phyloP scores from a whole-genome alignment of 2,888 invertebrate species.

The Zhengitettix transpicula region DNA sequence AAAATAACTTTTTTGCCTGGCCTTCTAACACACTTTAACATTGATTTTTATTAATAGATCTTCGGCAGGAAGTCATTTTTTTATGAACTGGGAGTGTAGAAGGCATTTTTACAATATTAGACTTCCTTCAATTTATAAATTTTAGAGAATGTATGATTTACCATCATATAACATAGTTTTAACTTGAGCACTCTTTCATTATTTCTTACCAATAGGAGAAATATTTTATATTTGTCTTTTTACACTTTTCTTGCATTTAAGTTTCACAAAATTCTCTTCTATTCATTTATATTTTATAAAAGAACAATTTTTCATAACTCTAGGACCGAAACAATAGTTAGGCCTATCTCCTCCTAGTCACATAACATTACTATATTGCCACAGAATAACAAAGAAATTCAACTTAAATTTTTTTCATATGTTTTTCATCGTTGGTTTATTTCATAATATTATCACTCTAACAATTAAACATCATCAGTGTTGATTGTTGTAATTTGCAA shows the following conservation, averaged over 20 bases:
- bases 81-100: neutral
- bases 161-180: neutral
- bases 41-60: constrained; percentile 1
- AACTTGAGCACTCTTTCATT: constrained; percentile 5
- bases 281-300: constrained; percentile 1
- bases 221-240: neutral
- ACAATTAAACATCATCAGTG: constrained; percentile 7
- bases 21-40: constrained; percentile 12
- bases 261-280: constrained; percentile 4
- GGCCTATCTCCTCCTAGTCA: constrained; percentile 8
- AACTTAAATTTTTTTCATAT: constrained; percentile 1
- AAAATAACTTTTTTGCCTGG: constrained; percentile 9
- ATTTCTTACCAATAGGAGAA: neutral
- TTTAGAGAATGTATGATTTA: neutral
- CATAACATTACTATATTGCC: constrained; percentile 6
- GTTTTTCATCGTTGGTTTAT: neutral
- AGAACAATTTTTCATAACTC: neutral
- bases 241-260: neutral
- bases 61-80: neutral
- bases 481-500: constrained; percentile 6
- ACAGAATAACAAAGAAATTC: constrained; percentile 6
- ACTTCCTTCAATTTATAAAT: neutral
- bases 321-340: constrained; percentile 9
- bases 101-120: constrained; percentile 4
- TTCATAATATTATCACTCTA: constrained; percentile 2